Evolutionary conservation across 2,888 invertebrate species (phyloP), one percentile per base, ranked within the genome.

Genomic region (Tetranychus piercei): DNA sequence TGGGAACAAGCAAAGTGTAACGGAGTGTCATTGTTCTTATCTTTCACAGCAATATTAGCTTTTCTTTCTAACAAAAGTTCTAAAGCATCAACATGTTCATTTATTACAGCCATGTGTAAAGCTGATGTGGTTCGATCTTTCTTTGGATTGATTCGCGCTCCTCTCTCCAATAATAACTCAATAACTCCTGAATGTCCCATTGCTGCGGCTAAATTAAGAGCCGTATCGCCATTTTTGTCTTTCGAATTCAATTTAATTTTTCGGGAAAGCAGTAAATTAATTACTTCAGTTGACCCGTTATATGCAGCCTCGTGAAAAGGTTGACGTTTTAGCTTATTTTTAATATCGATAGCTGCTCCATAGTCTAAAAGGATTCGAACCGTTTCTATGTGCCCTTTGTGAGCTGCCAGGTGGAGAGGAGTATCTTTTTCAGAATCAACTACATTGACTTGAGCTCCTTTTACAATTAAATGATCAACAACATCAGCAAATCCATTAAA

Each of bases 171-270:
- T 76, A 99, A 85, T 15, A 92, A 91, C 82, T 91, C 90, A 0
- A 97, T 95, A 1, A 99, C 94, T 81, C 95, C 94, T 0, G 92
- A 91, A 81, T 99, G 97, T 0, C 99, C 99, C 71, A 97, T 97
- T 83, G 94, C 95, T 0, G 97, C 95, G 0, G 99, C 97, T 81
- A 99, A 85, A 84, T 99, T 99, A 44, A 99, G 85, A 0, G 97
- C 92, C 5, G 97, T 97, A 0, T 96, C 94, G 80, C 96, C 95
- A 78, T 93, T 94, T 76, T 94, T 86, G 84, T 96, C 95, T 84
- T 94, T 93, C 77, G 89, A 89, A 83, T 92, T 92, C 0, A 97
- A 93, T 0, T 94, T 93, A 5, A 11, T 69, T 69, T 69, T 69
- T 6, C 20, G 20, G 23, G 11, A 20, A 18, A 69, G 34, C 7